These are phyloP conservation scores for Pelodiscus sinensis DNA, from an alignment of 2,113 vertebrate species.

Conservation along the genomic window DNA sequence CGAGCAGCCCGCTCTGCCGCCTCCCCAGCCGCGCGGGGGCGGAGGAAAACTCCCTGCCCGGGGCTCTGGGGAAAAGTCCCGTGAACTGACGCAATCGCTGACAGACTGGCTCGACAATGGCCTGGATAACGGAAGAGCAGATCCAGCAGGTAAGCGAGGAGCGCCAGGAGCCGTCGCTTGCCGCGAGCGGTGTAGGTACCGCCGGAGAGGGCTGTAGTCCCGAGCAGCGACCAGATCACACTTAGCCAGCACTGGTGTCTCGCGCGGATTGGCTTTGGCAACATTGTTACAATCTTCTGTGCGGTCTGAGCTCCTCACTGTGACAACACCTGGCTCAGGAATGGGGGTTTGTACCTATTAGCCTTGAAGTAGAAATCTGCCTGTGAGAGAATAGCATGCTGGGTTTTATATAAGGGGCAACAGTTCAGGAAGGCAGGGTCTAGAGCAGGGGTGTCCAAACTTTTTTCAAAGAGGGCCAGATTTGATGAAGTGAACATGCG, in stretches of 20 bases:
- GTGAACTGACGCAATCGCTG: fast-evolving
- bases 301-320: fast-evolving
- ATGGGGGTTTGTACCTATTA: background rate
- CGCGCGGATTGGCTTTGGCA: background rate
- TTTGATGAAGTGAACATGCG: too few species aligned
- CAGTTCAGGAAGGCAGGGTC: background rate
- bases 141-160: slow-evolving; percentile 79
- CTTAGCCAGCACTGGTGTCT: too few species aligned
- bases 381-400: slow-evolving; percentile 52
- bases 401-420: slow-evolving; percentile 60
- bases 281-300: fast-evolving
- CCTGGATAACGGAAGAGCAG: slow-evolving; percentile 75
- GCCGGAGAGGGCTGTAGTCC: fast-evolving
- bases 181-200: background rate
- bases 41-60: background rate
- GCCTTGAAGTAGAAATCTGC: background rate
- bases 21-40: background rate
- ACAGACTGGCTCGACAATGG: slow-evolving; percentile 66
- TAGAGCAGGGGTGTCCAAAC: too few species aligned
- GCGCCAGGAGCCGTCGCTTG: too few species aligned
- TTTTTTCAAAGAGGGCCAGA: too few species aligned
- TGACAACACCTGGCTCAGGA: background rate
- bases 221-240: fast-evolving
- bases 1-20: too few species aligned
- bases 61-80: background rate